A percentile compares a stretch with the other conserved stretches of the same genome.
Evolutionary conservation across 1,140 invertebrate species (phyloP).

Genomic region (Atopsyche davidsoni): DNA sequence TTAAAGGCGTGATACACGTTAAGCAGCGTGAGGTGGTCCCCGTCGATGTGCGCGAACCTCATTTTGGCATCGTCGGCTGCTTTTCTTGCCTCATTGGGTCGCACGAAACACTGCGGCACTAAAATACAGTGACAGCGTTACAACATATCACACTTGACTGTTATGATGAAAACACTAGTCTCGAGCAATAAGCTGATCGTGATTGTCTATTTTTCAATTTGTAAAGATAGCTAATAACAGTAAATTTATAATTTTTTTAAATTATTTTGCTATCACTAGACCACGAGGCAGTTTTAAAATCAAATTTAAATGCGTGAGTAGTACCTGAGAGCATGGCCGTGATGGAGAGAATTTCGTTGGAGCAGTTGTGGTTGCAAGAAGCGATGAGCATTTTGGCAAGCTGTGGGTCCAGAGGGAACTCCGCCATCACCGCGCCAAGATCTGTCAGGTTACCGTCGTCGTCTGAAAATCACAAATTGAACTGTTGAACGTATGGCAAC

Average conservation of each 20-base stretch:
- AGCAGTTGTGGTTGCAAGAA: slow-evolving; percentile 95
- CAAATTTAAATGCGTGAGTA: no score
- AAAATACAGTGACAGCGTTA: slow-evolving; percentile 40
- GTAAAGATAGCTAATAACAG: no score
- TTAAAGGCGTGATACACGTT: slow-evolving; percentile 99
- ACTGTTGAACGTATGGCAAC: background rate
- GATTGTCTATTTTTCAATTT: no score
- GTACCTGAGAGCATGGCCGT: slow-evolving; percentile 98
- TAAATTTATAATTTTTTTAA: no score
- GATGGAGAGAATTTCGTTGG: slow-evolving; percentile 98
- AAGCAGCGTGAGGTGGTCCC: slow-evolving; percentile 95
- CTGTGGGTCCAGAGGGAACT: slow-evolving; percentile 98
- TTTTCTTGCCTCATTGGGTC: slow-evolving; percentile 98
- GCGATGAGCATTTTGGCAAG: slow-evolving; percentile 98
- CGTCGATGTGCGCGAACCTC: slow-evolving; percentile 98
- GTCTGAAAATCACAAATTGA: slow-evolving; percentile 50
- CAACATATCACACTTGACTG: no score
- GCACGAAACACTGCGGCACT: slow-evolving; percentile 99
- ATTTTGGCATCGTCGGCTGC: slow-evolving; percentile 98
- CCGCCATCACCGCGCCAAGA: slow-evolving; percentile 97
- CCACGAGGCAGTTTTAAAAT: no score
- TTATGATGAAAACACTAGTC: no score
- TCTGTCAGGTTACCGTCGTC: slow-evolving; percentile 96
- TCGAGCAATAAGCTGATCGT: no score
- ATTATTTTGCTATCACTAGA: no score